These are phyloP conservation scores for Acipenser oxyrinchus DNA, from an alignment of 2,797 vertebrate genomes.

Conservation along the genomic window DNA sequence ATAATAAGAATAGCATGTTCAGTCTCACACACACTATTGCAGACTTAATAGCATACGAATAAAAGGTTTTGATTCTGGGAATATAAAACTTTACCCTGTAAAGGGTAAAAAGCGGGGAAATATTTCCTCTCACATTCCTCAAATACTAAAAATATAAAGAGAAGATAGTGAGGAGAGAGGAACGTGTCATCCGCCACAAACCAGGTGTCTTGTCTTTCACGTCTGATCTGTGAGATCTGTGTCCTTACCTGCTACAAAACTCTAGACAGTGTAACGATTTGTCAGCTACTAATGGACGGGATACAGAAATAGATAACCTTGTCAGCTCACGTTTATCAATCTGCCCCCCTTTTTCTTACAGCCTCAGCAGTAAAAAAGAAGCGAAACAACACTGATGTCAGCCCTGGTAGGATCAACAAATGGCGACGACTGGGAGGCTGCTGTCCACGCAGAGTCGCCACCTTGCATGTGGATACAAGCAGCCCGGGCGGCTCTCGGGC, in stretches of 20 bases:
- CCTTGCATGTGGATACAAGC: neutral
- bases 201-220: neutral
- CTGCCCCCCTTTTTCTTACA: neutral
- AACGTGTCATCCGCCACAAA: no score
- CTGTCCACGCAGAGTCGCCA: neutral
- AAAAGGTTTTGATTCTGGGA: no score
- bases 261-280: neutral
- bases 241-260: neutral
- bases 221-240: neutral
- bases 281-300: conserved; percentile 2
- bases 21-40: no score
- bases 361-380: neutral
- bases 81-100: no score
- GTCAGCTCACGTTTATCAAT: neutral
- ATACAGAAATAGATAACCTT: conserved; percentile 10
- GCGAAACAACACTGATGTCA: neutral
- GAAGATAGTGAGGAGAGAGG: no score
- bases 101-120: no score
- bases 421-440: neutral
- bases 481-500: neutral
- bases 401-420: conserved; percentile 7
- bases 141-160: no score
- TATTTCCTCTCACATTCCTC: no score
- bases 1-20: no score
- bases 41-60: no score